phyloP scores from a whole-genome alignment of 2,888 invertebrate genomes.

The Meganola albula region DNA sequence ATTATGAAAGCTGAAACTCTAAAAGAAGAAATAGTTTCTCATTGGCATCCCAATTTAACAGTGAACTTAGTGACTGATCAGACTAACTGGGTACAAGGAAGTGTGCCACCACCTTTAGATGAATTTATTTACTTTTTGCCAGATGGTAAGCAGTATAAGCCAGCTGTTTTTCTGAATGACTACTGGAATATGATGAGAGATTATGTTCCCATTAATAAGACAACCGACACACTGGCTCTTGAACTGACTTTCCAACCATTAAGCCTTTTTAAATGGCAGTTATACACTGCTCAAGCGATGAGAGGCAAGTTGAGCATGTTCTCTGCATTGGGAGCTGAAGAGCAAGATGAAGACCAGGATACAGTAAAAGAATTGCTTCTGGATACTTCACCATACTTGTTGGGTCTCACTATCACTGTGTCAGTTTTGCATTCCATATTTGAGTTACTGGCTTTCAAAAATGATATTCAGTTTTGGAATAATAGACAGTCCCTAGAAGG shows the following conservation, averaged over 20 bases:
- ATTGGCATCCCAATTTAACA: constrained; percentile 99
- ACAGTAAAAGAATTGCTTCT: constrained; percentile 94
- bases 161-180: constrained; percentile 96
- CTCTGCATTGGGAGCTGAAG: constrained; percentile 81
- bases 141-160: constrained; percentile 92
- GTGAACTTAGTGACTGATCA: constrained; percentile 97
- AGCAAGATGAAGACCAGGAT: constrained; percentile 92
- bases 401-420: constrained; percentile 93
- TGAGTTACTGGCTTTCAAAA: constrained; percentile 99
- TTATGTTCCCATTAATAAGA: constrained; percentile 93
- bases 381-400: constrained; percentile 97
- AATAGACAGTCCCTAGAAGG: constrained; percentile 98
- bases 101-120: constrained; percentile 94
- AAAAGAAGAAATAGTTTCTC: constrained; percentile 93
- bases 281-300: constrained; percentile 98
- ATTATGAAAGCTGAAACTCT: constrained; percentile 85
- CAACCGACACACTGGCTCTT: constrained; percentile 84
- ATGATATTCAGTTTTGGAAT: constrained; percentile 99
- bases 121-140: constrained; percentile 94
- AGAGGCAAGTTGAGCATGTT: constrained; percentile 89
- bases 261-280: constrained; percentile 97
- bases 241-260: constrained; percentile 91
- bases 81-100: constrained; percentile 94
- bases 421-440: constrained; percentile 98
- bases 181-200: constrained; percentile 99